phyloP scores from a whole-genome alignment of 2,113 vertebrate genomes.

The Tauraco erythrolophus region DNA sequence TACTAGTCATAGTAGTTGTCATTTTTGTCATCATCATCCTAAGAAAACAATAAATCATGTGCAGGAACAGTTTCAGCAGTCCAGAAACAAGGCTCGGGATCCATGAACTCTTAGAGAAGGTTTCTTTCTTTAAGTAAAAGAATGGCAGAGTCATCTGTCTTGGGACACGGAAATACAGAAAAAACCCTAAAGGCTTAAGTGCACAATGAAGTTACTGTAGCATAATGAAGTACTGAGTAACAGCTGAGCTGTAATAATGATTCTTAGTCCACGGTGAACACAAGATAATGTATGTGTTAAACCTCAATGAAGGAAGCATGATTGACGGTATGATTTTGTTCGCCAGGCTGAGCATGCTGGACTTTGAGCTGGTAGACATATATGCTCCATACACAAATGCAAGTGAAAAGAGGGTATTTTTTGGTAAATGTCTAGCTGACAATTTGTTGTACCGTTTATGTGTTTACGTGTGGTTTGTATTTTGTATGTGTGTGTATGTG shows the following conservation, averaged over 20 bases:
- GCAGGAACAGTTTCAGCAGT: not conserved
- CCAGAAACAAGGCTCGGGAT: not conserved
- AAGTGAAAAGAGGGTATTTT: not conserved
- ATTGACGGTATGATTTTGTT: not conserved
- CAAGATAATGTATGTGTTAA: not conserved
- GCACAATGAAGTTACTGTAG: not conserved
- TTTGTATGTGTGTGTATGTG: not conserved
- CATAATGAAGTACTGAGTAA: not conserved
- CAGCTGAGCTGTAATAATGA: not conserved
- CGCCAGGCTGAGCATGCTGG: not conserved
- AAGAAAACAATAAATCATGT: not conserved
- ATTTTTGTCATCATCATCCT: not conserved
- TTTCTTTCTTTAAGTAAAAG: not conserved
- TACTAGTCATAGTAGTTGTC: not conserved
- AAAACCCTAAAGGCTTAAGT: not conserved
- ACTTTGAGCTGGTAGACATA: not conserved
- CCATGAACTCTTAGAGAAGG: not conserved
- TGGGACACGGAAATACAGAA: not conserved
- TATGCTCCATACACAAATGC: not conserved
- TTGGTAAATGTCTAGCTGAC: not conserved
- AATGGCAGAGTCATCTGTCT: not conserved
- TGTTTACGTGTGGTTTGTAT: not conserved
- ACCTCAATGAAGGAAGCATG: not conserved
- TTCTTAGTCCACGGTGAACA: rapidly evolving
- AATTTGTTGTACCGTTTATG: not conserved